Evolutionary conservation across 2,888 invertebrate species (phyloP).

Genomic region (Habrosyne pyritoides): DNA sequence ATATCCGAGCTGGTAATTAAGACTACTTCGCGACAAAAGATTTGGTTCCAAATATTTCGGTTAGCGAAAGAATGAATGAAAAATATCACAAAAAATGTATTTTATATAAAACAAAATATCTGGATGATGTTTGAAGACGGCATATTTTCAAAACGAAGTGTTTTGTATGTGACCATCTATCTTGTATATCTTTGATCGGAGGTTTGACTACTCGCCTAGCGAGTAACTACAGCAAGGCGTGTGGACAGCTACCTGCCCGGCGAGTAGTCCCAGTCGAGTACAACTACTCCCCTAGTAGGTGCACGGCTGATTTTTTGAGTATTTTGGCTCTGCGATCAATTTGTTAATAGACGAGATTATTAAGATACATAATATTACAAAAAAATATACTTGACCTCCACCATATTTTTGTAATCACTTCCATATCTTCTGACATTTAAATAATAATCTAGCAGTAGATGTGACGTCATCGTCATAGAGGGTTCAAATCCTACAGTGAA

Average conservation of each 20-base stretch:
- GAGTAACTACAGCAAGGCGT: constrained; percentile 2
- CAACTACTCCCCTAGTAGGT: constrained; percentile 3
- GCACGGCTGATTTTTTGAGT: not conserved
- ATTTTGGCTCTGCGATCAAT: not conserved
- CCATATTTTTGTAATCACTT: not conserved
- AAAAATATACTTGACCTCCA: not conserved
- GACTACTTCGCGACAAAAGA: not conserved
- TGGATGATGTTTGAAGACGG: too few species aligned
- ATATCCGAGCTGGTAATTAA: not conserved
- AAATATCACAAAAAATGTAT: too few species aligned
- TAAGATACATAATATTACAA: not conserved
- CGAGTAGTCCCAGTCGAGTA: constrained; percentile 3
- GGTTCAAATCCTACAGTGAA: too few species aligned
- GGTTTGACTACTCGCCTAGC: constrained; percentile 1
- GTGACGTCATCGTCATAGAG: too few species aligned
- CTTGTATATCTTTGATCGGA: not conserved
- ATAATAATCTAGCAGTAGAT: too few species aligned
- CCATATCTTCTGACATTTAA: too few species aligned
- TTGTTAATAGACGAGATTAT: not conserved
- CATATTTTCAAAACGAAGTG: too few species aligned
- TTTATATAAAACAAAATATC: too few species aligned
- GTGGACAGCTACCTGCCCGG: not conserved
- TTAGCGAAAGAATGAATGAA: too few species aligned
- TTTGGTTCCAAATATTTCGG: too few species aligned
- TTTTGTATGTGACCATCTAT: not conserved